phyloP scores from a whole-genome alignment of 2,797 vertebrate genomes.

The Sebastes steindachneri region DNA sequence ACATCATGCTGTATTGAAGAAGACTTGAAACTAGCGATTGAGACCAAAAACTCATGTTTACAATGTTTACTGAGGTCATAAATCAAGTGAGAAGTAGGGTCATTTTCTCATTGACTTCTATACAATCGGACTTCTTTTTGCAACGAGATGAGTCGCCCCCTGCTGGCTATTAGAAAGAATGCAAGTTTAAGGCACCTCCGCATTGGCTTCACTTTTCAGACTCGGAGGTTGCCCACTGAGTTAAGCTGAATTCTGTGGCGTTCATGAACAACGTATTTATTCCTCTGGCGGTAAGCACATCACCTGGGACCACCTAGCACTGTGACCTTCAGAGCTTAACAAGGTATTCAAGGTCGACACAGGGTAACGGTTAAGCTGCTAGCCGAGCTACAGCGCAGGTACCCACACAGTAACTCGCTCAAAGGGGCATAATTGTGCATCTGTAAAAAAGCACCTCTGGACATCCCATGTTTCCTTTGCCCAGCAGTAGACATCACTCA shows the following conservation, averaged over 20 bases:
- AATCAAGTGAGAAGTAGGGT: background rate
- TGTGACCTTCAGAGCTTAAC: background rate
- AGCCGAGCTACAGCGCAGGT: background rate
- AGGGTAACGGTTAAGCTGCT: background rate
- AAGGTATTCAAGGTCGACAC: background rate
- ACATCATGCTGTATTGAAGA: no score
- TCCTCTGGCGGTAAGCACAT: background rate
- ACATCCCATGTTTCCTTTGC: background rate
- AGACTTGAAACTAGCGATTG: no score
- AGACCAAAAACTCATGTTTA: no score
- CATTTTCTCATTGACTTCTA: background rate
- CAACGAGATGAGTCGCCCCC: background rate
- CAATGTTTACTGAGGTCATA: no score
- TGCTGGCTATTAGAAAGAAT: background rate
- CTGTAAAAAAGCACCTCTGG: background rate
- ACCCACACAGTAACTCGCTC: background rate
- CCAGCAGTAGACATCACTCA: background rate
- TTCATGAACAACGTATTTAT: background rate
- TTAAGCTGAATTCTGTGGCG: no score
- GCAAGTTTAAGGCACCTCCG: no score
- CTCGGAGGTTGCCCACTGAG: accelerated
- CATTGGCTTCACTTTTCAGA: no score
- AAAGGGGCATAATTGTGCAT: background rate
- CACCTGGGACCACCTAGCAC: no score
- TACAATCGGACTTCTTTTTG: background rate